These are phyloP conservation scores for Tursiops truncatus DNA, from an alignment of 2,113 vertebrate genomes.

Conservation along the genomic window DNA sequence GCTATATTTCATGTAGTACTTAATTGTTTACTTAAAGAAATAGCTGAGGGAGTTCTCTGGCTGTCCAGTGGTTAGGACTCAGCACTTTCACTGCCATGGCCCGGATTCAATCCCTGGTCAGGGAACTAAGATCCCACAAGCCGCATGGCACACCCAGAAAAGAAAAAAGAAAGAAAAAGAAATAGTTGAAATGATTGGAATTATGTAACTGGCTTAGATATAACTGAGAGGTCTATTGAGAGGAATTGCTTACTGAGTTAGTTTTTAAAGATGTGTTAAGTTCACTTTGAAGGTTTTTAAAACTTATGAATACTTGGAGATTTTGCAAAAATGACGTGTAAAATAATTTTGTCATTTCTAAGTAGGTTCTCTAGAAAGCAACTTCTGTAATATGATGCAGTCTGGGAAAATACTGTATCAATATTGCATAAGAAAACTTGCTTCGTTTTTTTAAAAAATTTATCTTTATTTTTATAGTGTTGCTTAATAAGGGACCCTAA, in stretches of 20 bases:
- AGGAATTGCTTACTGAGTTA: background rate
- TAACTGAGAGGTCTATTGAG: background rate
- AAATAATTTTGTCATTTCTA: background rate
- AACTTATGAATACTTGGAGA: background rate
- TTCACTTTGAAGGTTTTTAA: background rate
- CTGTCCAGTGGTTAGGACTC: background rate
- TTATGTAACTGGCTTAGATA: background rate
- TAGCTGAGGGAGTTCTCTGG: background rate
- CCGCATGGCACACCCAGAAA: background rate
- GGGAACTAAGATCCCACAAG: background rate
- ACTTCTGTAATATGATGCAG: background rate
- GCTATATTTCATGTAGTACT: background rate
- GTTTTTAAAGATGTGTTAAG: background rate
- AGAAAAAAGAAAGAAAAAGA: background rate
- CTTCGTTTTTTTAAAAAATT: background rate
- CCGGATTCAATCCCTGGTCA: background rate
- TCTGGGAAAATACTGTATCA: background rate
- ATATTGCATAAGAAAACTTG: background rate
- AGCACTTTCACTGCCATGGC: background rate
- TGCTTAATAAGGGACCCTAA: conserved; percentile 94
- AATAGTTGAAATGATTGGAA: background rate
- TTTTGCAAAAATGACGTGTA: conserved; percentile 30
- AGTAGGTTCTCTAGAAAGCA: background rate
- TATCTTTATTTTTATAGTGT: conserved; percentile 79
- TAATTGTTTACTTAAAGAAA: background rate